Percentiles rank a stretch among this genome's conserved stretches.
Evolutionary conservation across 2,888 invertebrate species (phyloP).

Genomic region (Linyphia triangularis): DNA sequence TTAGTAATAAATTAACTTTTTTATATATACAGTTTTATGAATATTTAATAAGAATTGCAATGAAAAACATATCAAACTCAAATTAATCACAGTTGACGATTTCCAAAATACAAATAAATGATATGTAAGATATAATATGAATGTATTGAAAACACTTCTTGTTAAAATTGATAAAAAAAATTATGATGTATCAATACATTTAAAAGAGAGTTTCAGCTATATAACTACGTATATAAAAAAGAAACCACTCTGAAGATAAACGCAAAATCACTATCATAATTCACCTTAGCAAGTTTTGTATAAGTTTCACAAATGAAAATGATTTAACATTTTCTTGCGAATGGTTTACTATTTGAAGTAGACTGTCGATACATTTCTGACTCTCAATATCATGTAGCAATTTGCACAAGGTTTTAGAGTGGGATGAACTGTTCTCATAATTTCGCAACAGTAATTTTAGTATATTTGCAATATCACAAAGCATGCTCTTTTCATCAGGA

Average conservation of each 20-base stretch:
- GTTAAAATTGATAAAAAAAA: too few species aligned
- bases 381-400: conserved; percentile 31
- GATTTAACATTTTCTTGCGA: not conserved
- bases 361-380: not conserved
- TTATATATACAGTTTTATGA: too few species aligned
- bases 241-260: not conserved
- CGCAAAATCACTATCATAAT: too few species aligned
- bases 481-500: conserved; percentile 14
- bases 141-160: too few species aligned
- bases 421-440: not conserved
- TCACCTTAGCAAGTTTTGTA: conserved; percentile 19
- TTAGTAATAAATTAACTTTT: too few species aligned
- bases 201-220: not conserved
- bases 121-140: too few species aligned
- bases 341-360: conserved; percentile 3
- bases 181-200: too few species aligned
- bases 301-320: conserved; percentile 55
- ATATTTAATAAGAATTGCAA: too few species aligned
- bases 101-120: too few species aligned
- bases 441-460: conserved; percentile 36
- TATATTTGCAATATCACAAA: conserved; percentile 12
- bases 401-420: not conserved
- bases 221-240: not conserved
- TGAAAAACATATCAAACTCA: too few species aligned
- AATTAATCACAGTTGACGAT: too few species aligned